These are phyloP conservation scores for Pontoporia blainvillei DNA, from an alignment of 2,113 vertebrate genomes.

Conservation along the genomic window DNA sequence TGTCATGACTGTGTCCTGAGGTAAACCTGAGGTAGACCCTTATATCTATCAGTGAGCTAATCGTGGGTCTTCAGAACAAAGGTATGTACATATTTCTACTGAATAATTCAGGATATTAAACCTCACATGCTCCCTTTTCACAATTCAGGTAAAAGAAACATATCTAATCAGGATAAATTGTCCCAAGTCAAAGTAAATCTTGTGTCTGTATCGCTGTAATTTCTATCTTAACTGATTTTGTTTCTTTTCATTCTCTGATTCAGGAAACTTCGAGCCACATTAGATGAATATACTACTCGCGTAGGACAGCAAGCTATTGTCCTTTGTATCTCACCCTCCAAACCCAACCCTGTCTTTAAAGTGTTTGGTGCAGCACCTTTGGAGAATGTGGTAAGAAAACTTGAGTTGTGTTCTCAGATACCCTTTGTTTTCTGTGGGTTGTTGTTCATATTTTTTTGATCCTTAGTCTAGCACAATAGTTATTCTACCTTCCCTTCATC, in stretches of 20 bases:
- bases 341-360: slow-evolving; percentile 97
- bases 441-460: neutral
- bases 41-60: neutral
- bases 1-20: neutral
- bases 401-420: neutral
- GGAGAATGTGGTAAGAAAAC: slow-evolving; percentile 93
- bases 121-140: neutral
- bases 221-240: neutral
- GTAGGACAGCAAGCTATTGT: slow-evolving; percentile 99
- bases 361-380: slow-evolving; percentile 97
- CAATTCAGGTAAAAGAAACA: neutral
- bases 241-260: neutral
- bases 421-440: neutral
- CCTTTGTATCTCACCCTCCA: slow-evolving; percentile 96
- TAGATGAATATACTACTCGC: slow-evolving; percentile 97
- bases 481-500: neutral
- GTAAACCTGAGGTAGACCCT: neutral
- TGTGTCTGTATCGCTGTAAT: neutral
- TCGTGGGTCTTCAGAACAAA: neutral
- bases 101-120: neutral
- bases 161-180: neutral
- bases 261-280: slow-evolving; percentile 95
- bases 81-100: neutral
- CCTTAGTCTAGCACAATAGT: neutral
- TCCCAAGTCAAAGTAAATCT: slow-evolving; percentile 6